These are phyloP conservation scores for Cotesia congregata DNA, from an alignment of 2,888 invertebrate species.

Conservation along the genomic window DNA sequence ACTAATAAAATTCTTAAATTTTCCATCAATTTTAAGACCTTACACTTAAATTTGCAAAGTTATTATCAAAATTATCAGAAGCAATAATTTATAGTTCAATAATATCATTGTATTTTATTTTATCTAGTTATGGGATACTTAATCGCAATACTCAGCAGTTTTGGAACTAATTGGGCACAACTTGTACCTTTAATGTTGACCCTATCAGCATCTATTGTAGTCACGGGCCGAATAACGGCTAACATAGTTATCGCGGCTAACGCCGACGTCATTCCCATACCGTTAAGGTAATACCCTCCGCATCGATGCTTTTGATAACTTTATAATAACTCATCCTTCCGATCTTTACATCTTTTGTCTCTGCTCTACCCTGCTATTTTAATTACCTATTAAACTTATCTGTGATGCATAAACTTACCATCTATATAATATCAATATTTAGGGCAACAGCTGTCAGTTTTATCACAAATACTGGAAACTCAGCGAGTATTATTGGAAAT, in stretches of 20 bases:
- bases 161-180: conserved; percentile 64
- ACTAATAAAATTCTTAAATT: too few relatives aligned
- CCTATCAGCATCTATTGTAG: conserved; percentile 60
- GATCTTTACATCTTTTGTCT: conserved; percentile 5
- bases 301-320: conserved; percentile 20
- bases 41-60: too few relatives aligned
- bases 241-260: conserved; percentile 63
- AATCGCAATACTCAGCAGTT: conserved; percentile 59
- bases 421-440: conserved; percentile 37
- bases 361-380: neutral
- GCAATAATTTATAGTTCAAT: conserved; percentile 9
- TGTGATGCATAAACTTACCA: conserved; percentile 5
- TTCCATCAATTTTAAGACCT: too few relatives aligned
- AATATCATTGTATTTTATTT: conserved; percentile 16
- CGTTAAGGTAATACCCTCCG: conserved; percentile 60
- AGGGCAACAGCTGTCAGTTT: conserved; percentile 59
- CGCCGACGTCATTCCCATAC: conserved; percentile 61
- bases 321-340: conserved; percentile 12
- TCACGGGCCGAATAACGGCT: conserved; percentile 61
- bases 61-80: too few relatives aligned
- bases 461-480: conserved; percentile 60
- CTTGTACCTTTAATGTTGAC: conserved; percentile 62
- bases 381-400: neutral
- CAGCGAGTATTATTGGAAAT: conserved; percentile 63
- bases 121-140: conserved; percentile 56